These are phyloP conservation scores for Morpho deidamia DNA, from an alignment of 2,888 invertebrate genomes.

Conservation along the genomic window DNA sequence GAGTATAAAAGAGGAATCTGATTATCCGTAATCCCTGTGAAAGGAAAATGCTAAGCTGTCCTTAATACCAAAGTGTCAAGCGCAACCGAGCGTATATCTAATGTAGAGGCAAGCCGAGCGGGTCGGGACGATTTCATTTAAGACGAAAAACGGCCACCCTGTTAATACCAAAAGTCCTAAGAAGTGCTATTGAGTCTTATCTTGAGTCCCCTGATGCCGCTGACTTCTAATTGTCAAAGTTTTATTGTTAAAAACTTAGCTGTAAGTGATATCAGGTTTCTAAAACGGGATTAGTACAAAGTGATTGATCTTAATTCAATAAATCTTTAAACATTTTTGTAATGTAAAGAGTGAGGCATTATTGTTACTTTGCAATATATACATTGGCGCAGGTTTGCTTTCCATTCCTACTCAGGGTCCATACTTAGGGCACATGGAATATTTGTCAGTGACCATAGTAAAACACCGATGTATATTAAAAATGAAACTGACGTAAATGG, in stretches of 20 bases:
- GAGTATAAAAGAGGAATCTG: conserved; percentile 10
- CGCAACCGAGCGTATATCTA: conserved; percentile 9
- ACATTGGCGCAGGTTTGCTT: no score
- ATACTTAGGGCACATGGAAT: no score
- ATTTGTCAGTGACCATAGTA: no score
- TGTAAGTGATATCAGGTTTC: no score
- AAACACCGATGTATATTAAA: no score
- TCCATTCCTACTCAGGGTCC: no score
- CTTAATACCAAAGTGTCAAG: conserved; percentile 23
- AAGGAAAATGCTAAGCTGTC: conserved; percentile 22
- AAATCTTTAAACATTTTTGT: no score
- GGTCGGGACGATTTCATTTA: conserved; percentile 42
- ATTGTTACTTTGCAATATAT: no score
- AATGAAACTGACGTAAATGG: no score
- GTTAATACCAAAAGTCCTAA: conserved; percentile 62
- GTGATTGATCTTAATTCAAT: no score
- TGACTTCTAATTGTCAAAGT: conserved; percentile 74
- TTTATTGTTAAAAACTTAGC: conserved; percentile 59
- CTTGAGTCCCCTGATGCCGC: conserved; percentile 54
- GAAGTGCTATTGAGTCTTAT: conserved; percentile 63
- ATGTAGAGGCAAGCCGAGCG: conserved; percentile 3
- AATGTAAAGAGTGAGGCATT: no score
- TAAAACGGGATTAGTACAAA: no score
- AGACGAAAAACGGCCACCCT: conserved; percentile 45
- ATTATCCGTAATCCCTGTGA: conserved; percentile 19